Evolutionary conservation across 2,113 vertebrate genomes (phyloP).

Genomic region (Falcunculus frontatus): DNA sequence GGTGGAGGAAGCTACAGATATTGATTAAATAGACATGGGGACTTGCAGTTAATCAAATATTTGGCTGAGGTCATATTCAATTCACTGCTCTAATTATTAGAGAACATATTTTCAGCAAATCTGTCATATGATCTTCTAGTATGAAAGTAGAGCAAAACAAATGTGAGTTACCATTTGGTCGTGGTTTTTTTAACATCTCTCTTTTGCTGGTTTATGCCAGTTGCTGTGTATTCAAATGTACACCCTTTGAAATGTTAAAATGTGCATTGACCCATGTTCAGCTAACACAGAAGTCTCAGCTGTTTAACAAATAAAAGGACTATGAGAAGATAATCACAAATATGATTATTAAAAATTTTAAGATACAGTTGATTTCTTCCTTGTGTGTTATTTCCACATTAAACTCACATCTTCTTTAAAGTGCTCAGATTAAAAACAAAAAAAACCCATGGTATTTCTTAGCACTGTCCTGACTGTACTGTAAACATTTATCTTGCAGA

Average conservation of each 20-base stretch:
- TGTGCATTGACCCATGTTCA: not conserved
- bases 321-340: not conserved
- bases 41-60: not conserved
- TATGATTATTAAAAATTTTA: not conserved
- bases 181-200: not conserved
- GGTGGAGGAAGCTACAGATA: not conserved
- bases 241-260: not conserved
- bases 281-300: not conserved
- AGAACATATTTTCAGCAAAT: conserved; percentile 28
- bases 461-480: not conserved
- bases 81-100: conserved; percentile 6
- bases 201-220: not conserved
- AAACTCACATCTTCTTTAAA: not conserved
- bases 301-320: not conserved
- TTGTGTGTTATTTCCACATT: not conserved
- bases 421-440: not conserved
- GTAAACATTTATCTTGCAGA: conserved; percentile 75
- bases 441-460: not conserved
- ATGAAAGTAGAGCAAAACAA: not conserved
- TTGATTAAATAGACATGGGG: not conserved
- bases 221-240: not conserved
- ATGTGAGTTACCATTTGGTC: conserved; percentile 1
- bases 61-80: not conserved
- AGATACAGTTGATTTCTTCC: not conserved
- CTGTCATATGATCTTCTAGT: not conserved